Conservation (phyloP, 2,888 invertebrate species). For the Acholoe squamosa region DNA sequence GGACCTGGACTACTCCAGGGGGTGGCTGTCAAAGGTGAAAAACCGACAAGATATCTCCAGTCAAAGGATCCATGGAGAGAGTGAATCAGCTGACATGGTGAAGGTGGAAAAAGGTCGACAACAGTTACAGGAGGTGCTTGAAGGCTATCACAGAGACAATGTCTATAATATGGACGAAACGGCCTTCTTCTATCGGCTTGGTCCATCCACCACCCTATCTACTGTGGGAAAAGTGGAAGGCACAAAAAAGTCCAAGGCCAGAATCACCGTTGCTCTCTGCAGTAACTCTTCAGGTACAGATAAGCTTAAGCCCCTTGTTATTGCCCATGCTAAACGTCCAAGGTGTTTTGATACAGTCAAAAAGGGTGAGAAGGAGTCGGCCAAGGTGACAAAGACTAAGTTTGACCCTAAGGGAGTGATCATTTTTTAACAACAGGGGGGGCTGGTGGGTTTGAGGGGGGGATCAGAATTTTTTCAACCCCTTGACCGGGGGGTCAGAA, state of each 20-base stretch:
- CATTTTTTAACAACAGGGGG: no score
- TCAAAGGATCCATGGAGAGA: not conserved
- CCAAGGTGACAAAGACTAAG: no score
- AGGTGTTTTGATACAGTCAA: conserved; percentile 60
- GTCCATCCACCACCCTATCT: conserved; percentile 66
- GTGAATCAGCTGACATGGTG: not conserved
- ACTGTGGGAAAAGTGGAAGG: no score
- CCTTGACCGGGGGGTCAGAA: no score
- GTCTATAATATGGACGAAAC: no score
- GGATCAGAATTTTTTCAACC: no score
- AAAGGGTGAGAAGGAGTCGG: no score
- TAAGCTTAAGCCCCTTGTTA: conserved; percentile 69
- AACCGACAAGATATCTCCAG: not conserved
- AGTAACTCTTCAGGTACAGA: conserved; percentile 65
- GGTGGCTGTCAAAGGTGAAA: no score
- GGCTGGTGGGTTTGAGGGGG: no score
- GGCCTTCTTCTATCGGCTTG: conserved; percentile 67
- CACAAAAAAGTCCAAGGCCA: conserved; percentile 66
- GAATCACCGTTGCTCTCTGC: conserved; percentile 66
- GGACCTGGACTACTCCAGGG: no score
- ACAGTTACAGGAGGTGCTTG: conserved; percentile 30
- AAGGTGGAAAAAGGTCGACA: not conserved
- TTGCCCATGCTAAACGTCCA: conserved; percentile 58
- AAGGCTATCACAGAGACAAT: conserved; percentile 65
- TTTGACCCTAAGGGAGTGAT: no score